Conservation (phyloP, 2,113 vertebrate genomes). For the Anhinga rufa region DNA sequence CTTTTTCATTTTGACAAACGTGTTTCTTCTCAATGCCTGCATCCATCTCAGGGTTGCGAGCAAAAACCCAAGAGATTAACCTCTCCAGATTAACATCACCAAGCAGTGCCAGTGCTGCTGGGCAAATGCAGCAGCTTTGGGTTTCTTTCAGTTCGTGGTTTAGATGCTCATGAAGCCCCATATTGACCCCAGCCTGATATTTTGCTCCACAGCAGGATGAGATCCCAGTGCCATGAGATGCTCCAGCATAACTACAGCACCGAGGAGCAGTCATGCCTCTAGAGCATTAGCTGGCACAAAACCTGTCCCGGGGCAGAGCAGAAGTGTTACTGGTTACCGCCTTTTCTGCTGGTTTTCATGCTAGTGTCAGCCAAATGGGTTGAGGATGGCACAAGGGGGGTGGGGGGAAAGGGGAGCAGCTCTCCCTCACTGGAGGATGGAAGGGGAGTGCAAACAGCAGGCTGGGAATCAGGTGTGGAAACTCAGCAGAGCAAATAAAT, state of each 20-base stretch:
- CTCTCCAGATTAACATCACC: neutral
- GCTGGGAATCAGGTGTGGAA: neutral
- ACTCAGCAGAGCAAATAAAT: neutral
- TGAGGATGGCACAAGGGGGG: neutral
- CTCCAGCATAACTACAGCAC: neutral
- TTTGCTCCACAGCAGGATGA: neutral
- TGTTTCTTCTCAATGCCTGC: neutral
- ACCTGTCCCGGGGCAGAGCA: neutral
- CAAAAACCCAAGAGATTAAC: neutral
- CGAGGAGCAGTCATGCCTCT: neutral
- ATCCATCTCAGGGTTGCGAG: neutral
- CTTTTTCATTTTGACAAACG: neutral
- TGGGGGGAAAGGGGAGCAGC: neutral
- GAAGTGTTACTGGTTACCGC: neutral
- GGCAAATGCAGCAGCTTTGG: neutral
- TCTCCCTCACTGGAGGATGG: neutral
- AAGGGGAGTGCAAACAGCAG: neutral
- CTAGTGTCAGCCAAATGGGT: neutral
- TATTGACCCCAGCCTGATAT: neutral
- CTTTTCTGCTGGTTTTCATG: fast-evolving
- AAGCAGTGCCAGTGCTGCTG: neutral
- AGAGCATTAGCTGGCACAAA: neutral
- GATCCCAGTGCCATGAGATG: neutral
- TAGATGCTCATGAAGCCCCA: neutral
- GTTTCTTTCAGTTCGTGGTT: neutral